These are phyloP conservation scores for Nesogale talazaci DNA, from an alignment of 2,113 vertebrate species.

Conservation along the genomic window DNA sequence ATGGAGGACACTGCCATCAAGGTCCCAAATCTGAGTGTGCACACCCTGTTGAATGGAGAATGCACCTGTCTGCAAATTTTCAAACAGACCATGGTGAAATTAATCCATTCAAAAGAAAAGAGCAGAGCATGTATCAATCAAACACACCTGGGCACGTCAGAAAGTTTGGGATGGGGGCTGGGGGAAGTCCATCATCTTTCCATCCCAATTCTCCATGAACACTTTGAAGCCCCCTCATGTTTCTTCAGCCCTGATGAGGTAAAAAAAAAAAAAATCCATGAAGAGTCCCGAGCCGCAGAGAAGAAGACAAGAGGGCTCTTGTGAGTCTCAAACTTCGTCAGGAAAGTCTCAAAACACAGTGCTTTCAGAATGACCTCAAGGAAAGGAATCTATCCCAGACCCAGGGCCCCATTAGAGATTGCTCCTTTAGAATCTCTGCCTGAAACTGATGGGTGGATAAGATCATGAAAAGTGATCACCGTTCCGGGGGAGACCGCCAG, in stretches of 20 bases:
- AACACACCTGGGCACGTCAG: too few relatives aligned
- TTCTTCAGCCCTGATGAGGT: neutral
- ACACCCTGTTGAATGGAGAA: too few relatives aligned
- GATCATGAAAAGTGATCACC: constrained; percentile 74
- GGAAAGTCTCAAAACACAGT: neutral
- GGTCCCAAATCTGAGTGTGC: too few relatives aligned
- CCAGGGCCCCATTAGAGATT: neutral
- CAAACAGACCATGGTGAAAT: too few relatives aligned
- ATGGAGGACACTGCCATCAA: too few relatives aligned
- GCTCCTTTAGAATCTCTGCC: constrained; percentile 70
- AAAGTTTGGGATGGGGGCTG: too few relatives aligned
- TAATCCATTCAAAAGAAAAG: too few relatives aligned
- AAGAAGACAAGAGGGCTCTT: neutral
- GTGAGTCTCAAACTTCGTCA: neutral
- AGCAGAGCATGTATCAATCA: too few relatives aligned
- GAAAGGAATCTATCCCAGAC: neutral
- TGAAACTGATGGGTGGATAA: constrained; percentile 63
- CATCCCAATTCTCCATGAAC: too few relatives aligned
- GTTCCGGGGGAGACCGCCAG: constrained; percentile 57
- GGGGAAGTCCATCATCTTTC: too few relatives aligned
- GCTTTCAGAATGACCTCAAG: neutral
- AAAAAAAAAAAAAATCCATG: neutral
- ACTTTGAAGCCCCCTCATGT: too few relatives aligned
- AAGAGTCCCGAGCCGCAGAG: neutral
- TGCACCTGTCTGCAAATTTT: too few relatives aligned